These are phyloP conservation scores for Megalops atlanticus DNA, from an alignment of 2,113 vertebrate species.

Conservation along the genomic window DNA sequence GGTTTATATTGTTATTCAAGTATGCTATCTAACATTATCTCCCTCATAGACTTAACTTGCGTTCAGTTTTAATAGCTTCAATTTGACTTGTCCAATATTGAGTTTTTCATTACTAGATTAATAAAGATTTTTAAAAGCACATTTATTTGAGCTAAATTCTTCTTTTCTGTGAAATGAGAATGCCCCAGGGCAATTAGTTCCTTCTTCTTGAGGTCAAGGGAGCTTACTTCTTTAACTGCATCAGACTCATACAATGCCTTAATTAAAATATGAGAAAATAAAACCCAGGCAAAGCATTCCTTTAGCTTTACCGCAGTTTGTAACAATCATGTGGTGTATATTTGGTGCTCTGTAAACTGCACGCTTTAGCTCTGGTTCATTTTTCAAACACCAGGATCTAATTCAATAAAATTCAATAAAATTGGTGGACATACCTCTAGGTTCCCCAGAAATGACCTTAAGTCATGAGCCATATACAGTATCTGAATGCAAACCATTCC, in stretches of 20 bases:
- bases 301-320: too few relatives aligned
- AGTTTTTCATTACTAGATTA: constrained; percentile 55
- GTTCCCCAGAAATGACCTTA: too few relatives aligned
- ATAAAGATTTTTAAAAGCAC: constrained; percentile 73
- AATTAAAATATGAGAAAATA: neutral
- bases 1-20: constrained; percentile 82
- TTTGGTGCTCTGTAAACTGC: too few relatives aligned
- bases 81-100: constrained; percentile 79
- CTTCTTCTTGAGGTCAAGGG: constrained; percentile 37
- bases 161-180: constrained; percentile 58
- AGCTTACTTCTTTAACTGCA: neutral
- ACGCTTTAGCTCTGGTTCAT: too few relatives aligned
- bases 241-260: neutral
- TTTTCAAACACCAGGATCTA: too few relatives aligned
- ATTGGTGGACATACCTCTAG: too few relatives aligned
- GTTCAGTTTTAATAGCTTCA: constrained; percentile 79
- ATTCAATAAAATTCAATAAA: too few relatives aligned
- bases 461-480: too few relatives aligned
- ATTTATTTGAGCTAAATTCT: constrained; percentile 68
- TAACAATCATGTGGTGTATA: too few relatives aligned
- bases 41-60: constrained; percentile 67
- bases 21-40: constrained; percentile 78
- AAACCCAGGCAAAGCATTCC: too few relatives aligned
- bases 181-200: constrained; percentile 37
- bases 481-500: too few relatives aligned